Base-by-base conservation (phyloP, 2,888 invertebrate genomes). In the Vandiemenella viatica region DNA sequence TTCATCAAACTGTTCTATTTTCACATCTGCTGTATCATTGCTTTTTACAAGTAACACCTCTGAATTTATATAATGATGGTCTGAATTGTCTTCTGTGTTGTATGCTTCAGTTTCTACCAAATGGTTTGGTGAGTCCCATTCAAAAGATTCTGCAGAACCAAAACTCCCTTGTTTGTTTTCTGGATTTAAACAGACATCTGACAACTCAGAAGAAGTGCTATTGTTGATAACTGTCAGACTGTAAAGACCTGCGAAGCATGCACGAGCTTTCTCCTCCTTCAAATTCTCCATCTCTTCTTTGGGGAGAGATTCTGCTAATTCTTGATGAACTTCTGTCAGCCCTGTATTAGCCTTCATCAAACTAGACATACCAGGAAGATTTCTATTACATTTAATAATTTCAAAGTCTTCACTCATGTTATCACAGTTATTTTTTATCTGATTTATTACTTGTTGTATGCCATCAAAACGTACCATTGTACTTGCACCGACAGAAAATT, bases 391-490 rank as follows among this genome's bases (percentile, higher is more conserved):
- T 46, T 59, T 59, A 16, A 62, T 57, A 15, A 57, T 58, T 40
- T 55, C 58, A 46, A 62, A 56, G 18, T 59, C 59, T 43, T 59
- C 57, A 51, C 60, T 59, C 59, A 62, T 58, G 41, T 55, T 53
- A 15, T 57, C 53, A 48, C 60, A 61, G 47, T 60, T 60, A 38
- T 55, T 54, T 54, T 62, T 62, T 10, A 62, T 53, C 37, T 55
- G 56, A 48, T 59, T 57, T 16, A 62, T 58, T 46, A 60, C 60
- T 21, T 56, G 50, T 45, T 61, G 59, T 26, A 60, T 48, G 40
- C 57, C 53, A 17, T 62, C 60, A 43, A 62, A 50, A 46, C 53
- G 50, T n/a, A 55, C 51, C 45, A 59, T 53, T 23, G 60, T 59
- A 18, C 46, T 52, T 17, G 50, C 53, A 13, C 57, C 59, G 16